Base-by-base conservation (phyloP, 2,797 vertebrate species). In the Silurus lanzhouensis region DNA sequence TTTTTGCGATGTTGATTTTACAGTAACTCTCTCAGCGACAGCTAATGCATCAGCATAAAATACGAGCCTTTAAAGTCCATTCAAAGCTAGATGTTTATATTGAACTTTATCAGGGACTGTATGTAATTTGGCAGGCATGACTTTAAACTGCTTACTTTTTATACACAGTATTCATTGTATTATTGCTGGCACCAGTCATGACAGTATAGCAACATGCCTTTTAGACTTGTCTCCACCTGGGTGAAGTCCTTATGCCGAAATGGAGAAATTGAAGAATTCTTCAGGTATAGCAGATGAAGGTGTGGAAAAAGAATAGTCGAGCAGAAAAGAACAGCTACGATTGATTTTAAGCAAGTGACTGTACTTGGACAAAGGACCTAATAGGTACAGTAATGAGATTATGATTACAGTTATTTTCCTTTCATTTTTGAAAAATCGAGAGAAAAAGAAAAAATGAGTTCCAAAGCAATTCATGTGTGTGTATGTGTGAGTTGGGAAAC, bases 351-450 rank as follows among this genome's bases (percentile, higher is more conserved):
- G 8, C 60, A 8, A 76, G 86, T 71, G 80, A 55, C 71, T 78
- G 68, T 78, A 48, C 57, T 84, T 84, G 78, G 90, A 89, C 91
- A 91, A 57, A 19, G 31, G 3, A 87, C 91, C 90, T 70, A 70
- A 87, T 90, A 86, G 85, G 82, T 87, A 27, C 76, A 88, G 88
- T 88, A 88, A 60, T 57, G 72, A 90, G 90, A 90, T 64, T 91
- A 89, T 89, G 89, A 92, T 92, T 85, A 77, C 83, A 46, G 74
- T 87, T 91, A 91, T 92, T 93, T 93, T 89, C 91, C 82, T 94
- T 89, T 93, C 92, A 89, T 84, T 88, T 91, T 91, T 88, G 91
- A 87, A 87, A 63, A 91, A 82, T 74, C 55, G 14, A 19, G 14
- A 81, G n/a, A 66, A 48, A 74, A 14, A 60, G 74, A 76, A 76